Evolutionary conservation across 2,888 invertebrate genomes (phyloP).

Genomic region (Coenonympha arcania): DNA sequence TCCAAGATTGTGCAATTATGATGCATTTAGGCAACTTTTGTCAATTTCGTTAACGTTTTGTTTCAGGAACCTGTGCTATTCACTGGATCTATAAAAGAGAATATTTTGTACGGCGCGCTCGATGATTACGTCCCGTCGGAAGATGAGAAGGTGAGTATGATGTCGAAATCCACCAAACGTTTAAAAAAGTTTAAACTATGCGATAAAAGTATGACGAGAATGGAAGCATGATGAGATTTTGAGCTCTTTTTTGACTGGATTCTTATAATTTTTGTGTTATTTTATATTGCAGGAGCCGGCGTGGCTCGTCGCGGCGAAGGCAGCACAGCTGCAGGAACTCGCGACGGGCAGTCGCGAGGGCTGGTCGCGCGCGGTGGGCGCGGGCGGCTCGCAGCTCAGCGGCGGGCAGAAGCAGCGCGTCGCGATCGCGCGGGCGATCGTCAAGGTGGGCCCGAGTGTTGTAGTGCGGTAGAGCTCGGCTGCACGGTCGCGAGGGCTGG

Average conservation of each 20-base stretch:
- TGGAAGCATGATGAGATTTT: too few relatives aligned
- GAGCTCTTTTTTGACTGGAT: too few relatives aligned
- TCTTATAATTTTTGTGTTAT: not conserved
- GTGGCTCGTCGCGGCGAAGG: constrained; percentile 77
- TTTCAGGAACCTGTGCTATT: constrained; percentile 92
- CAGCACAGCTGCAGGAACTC: constrained; percentile 91
- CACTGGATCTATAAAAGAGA: constrained; percentile 90
- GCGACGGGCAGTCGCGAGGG: constrained; percentile 77
- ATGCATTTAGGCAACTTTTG: too few relatives aligned
- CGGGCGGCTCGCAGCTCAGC: constrained; percentile 89
- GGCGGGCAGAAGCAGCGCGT: constrained; percentile 96
- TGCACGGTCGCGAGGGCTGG: too few relatives aligned
- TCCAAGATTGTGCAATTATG: too few relatives aligned
- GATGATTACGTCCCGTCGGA: constrained; percentile 41
- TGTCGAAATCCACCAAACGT: not conserved
- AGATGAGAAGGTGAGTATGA: constrained; percentile 35
- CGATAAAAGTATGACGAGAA: too few relatives aligned
- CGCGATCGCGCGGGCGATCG: constrained; percentile 92
- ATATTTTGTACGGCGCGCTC: constrained; percentile 88
- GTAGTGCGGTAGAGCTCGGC: too few relatives aligned
- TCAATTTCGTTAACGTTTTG: too few relatives aligned
- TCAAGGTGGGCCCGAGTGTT: constrained; percentile 87
- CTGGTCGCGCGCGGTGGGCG: constrained; percentile 89
- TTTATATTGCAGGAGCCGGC: constrained; percentile 41
- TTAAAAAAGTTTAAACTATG: not conserved